phyloP scores from a whole-genome alignment of 2,888 invertebrate genomes.

The Fragum sueziense region DNA sequence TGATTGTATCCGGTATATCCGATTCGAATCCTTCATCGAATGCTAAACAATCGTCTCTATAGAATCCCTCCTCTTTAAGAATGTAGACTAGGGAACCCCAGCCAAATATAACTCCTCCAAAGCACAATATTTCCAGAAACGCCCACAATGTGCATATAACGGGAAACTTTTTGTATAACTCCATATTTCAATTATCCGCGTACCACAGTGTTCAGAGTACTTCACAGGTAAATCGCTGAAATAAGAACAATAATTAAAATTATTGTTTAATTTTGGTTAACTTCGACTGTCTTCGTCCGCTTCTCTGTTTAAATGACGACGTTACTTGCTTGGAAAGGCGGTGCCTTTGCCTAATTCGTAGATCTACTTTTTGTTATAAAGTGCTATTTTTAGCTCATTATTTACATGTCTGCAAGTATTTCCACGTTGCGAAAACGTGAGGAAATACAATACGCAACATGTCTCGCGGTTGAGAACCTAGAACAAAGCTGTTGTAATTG shows the following conservation, averaged over 20 bases:
- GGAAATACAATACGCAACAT: neutral
- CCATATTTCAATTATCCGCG: conserved; percentile 21
- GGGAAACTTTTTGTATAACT: conserved; percentile 48
- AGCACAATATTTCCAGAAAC: conserved; percentile 66
- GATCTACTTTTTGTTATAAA: neutral
- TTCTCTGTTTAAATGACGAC: neutral
- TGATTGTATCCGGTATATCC: neutral
- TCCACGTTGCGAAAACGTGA: neutral
- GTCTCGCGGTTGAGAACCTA: neutral
- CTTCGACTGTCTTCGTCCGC: neutral
- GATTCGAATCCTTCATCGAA: neutral
- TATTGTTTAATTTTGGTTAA: neutral
- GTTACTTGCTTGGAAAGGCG: neutral
- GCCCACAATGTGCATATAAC: conserved; percentile 64
- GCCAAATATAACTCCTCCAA: conserved; percentile 70
- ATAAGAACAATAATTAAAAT: neutral
- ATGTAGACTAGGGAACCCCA: conserved; percentile 72
- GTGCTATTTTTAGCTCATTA: neutral
- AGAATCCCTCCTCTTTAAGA: conserved; percentile 69
- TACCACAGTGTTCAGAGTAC: neutral
- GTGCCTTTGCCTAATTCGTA: neutral
- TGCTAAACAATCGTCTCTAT: conserved; percentile 55
- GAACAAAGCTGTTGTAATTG: no score
- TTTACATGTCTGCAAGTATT: neutral
- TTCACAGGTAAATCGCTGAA: neutral